Percentiles rank a stretch among this genome's conserved stretches.
Conservation (phyloP, 2,113 vertebrate species). For the Anguilla japonica region DNA sequence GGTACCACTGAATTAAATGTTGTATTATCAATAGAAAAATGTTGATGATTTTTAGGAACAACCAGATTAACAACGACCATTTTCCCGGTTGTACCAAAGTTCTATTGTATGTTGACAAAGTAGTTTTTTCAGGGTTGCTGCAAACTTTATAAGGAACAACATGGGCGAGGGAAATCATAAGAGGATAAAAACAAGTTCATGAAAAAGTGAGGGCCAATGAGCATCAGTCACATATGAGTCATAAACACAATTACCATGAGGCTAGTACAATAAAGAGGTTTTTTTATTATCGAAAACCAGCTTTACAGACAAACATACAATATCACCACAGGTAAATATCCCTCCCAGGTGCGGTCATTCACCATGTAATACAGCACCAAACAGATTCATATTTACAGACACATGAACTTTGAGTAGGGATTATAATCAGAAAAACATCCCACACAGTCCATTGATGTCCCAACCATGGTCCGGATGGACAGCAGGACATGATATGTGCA, state of each 20-base stretch:
- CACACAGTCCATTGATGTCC: neutral
- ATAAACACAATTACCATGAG: neutral
- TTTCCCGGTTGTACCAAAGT: no score
- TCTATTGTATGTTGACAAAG: no score
- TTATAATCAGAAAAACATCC: constrained; percentile 24
- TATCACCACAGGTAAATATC: constrained; percentile 87
- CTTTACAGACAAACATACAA: constrained; percentile 95
- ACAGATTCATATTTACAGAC: constrained; percentile 70
- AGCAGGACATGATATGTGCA: neutral
- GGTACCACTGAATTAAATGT: no score
- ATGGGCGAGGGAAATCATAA: no score
- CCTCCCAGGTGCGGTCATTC: constrained; percentile 84
- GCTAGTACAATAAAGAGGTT: constrained; percentile 33
- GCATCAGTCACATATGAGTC: no score
- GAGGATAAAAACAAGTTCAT: no score
- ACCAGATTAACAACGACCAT: no score
- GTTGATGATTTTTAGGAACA: no score
- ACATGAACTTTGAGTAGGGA: constrained; percentile 66
- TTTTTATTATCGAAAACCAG: constrained; percentile 79
- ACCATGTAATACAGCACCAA: constrained; percentile 79
- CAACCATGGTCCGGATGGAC: constrained; percentile 2
- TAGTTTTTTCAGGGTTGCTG: no score
- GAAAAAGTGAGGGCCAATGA: no score
- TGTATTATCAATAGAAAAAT: no score
- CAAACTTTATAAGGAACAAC: no score